phyloP scores from a whole-genome alignment of 2,113 vertebrate genomes.

The Microcebus tavaratra region DNA sequence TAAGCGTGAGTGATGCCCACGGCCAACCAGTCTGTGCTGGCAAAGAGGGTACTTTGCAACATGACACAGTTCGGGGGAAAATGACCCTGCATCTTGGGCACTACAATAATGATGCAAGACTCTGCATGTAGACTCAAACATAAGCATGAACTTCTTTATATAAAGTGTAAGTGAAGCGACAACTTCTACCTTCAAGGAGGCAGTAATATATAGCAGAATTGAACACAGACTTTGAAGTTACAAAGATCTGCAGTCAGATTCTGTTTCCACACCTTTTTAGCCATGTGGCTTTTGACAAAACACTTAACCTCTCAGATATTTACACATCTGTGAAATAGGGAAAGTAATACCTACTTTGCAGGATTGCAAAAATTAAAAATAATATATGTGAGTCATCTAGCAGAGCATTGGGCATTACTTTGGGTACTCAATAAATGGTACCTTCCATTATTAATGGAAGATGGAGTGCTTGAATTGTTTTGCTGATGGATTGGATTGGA shows the following conservation, averaged over 20 bases:
- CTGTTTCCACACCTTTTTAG: not conserved
- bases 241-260: not conserved
- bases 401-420: not conserved
- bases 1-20: not conserved
- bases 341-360: not conserved
- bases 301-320: not conserved
- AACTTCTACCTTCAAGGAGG: not conserved
- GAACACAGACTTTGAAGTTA: not conserved
- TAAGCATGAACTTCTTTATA: not conserved
- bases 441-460: not conserved
- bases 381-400: not conserved
- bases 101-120: not conserved
- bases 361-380: not conserved
- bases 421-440: not conserved
- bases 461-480: not conserved
- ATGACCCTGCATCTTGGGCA: not conserved
- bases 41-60: not conserved
- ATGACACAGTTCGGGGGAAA: not conserved
- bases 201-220: too few species aligned
- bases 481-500: not conserved
- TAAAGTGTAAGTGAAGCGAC: not conserved
- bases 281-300: not conserved
- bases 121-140: not conserved
- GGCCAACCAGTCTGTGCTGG: not conserved
- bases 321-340: not conserved